These are phyloP conservation scores for Chloropsis cyanopogon DNA, from an alignment of 2,113 vertebrate genomes.

Conservation along the genomic window DNA sequence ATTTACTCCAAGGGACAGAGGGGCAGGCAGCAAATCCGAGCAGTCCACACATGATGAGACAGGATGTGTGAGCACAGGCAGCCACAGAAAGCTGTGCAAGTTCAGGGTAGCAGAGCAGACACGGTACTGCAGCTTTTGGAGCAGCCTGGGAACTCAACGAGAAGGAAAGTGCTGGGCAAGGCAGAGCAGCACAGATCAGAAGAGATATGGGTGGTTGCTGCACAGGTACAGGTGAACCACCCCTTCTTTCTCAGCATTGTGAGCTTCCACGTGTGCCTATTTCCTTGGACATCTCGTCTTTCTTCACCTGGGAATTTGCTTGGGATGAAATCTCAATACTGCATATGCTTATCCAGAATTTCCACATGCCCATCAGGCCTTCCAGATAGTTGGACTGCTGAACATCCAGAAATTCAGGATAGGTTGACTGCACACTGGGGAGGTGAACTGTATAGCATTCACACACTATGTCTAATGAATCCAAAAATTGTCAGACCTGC, in stretches of 20 bases:
- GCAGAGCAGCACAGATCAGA: not conserved
- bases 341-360: not conserved
- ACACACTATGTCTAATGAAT: not conserved
- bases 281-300: not conserved
- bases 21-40: not conserved
- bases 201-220: not conserved
- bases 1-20: not conserved
- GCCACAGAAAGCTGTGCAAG: not conserved
- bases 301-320: not conserved
- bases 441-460: not conserved
- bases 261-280: not conserved
- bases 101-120: not conserved
- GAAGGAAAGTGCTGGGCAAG: not conserved
- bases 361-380: not conserved
- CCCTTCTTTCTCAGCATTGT: not conserved
- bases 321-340: not conserved
- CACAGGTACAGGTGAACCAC: not conserved
- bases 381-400: not conserved
- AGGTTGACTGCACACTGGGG: not conserved
- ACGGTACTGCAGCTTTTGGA: not conserved
- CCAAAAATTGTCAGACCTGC: slow-evolving; percentile 1
- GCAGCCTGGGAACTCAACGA: not conserved
- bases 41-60: not conserved
- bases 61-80: not conserved
- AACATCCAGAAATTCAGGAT: slow-evolving; percentile 24